These are phyloP conservation scores for Neotoma lepida DNA, from an alignment of 2,113 vertebrate genomes.

Conservation along the genomic window DNA sequence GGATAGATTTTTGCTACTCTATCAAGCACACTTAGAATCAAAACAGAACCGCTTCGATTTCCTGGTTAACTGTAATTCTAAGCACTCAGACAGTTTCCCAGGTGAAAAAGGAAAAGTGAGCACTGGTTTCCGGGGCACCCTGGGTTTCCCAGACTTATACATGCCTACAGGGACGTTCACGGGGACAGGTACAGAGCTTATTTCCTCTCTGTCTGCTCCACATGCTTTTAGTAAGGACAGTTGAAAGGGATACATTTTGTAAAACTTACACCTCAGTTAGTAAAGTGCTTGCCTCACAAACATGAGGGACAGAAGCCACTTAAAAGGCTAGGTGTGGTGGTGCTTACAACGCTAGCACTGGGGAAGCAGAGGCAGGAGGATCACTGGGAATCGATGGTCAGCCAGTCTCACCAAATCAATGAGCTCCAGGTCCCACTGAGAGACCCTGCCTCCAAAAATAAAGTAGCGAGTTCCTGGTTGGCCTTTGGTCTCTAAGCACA, in stretches of 20 bases:
- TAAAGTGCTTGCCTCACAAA: neutral
- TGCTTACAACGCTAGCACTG: neutral
- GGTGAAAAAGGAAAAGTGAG: neutral
- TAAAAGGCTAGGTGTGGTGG: neutral
- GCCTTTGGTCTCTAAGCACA: neutral
- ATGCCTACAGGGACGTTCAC: neutral
- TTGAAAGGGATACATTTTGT: neutral
- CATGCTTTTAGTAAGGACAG: neutral
- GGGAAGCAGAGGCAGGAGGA: neutral
- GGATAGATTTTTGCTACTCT: neutral
- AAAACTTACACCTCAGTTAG: neutral
- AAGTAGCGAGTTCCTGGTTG: neutral
- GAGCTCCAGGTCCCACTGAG: neutral
- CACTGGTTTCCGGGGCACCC: neutral
- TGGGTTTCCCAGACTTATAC: fast-evolving
- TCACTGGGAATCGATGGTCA: neutral
- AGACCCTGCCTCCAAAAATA: neutral
- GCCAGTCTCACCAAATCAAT: neutral
- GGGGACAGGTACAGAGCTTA: neutral
- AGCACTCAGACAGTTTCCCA: neutral
- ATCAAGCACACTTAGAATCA: neutral
- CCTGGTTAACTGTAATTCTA: neutral
- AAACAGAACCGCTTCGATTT: neutral
- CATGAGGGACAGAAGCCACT: neutral
- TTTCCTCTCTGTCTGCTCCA: neutral